Evolutionary conservation across 2,113 vertebrate species (phyloP), one percentile per base, ranked within the genome.

Genomic region (Plotosus lineatus): DNA sequence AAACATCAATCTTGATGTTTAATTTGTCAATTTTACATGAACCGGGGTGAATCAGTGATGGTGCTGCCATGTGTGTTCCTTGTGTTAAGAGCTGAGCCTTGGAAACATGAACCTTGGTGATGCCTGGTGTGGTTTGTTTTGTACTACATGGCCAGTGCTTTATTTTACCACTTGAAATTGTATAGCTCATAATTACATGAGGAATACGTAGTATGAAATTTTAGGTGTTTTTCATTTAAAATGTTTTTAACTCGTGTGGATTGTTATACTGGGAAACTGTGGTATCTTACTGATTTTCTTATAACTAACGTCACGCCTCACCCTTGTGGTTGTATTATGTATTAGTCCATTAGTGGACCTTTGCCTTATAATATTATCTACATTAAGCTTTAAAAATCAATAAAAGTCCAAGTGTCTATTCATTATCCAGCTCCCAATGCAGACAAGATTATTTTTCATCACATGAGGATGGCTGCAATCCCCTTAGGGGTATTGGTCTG

Each of bases 351-450:
- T 72, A 60, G 31, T 6, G 26, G 40, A 71, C 51, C 21, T 19
- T 79, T 71, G 51, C 61, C 33, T 60, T 78, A 42, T 42, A 11
- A 2, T 12, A 71, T 61, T 26, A 63, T 23, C 72, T 38, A 63
- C 63, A 74, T 79, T 44, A 19, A 79, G 12, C 31, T 82, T 21
- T 15, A 79, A 60, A 46, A 42, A 28, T 82, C 83, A 82, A 75
- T 75, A 78, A 68, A 73, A 44, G 50, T 50, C 46, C 46, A 69
- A 53, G 50, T 51, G 26, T 48, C 60, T 31, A 78, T 85, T 79
- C 60, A 75, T 78, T 61, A 82, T 75, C 28, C 44, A 48, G 38
- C 26, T 71, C 53, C 28, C 74, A 63, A 85, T 26, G 58, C 31
- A 81, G 56, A 85, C 46, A 28, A 38, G 72, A 60, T 36, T 53